Conservation (phyloP, 2,113 vertebrate species). For the Silurus glanis region DNA sequence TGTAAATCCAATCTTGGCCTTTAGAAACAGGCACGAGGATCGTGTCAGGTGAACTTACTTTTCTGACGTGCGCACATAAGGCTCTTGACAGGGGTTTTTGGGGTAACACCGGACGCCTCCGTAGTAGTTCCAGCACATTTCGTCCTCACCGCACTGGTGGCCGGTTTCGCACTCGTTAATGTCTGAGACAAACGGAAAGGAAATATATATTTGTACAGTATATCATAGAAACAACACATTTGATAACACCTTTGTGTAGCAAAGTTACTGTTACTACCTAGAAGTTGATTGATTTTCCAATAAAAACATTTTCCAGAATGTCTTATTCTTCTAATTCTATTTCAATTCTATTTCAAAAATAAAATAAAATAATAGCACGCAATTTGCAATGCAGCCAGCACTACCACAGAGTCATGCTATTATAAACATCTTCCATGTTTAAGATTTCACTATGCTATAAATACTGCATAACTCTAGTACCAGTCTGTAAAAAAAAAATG, state of each 20-base stretch:
- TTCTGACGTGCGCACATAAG: constrained; percentile 86
- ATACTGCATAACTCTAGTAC: neutral
- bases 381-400: neutral
- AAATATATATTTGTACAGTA: neutral
- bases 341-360: neutral
- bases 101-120: constrained; percentile 95
- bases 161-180: constrained; percentile 93
- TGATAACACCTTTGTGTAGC: neutral
- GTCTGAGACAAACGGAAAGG: constrained; percentile 70
- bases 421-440: neutral
- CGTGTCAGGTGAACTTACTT: constrained; percentile 78
- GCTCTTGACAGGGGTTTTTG: constrained; percentile 90
- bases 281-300: neutral
- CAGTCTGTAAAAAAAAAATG: neutral
- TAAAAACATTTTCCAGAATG: neutral
- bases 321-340: neutral
- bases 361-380: too few relatives aligned
- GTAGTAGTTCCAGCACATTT: constrained; percentile 96
- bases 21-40: neutral
- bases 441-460: neutral
- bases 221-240: neutral
- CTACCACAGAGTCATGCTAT: neutral
- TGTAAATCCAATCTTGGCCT: neutral
- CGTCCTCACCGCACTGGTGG: constrained; percentile 89
- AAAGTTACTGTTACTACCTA: neutral